Conservation (phyloP, 2,113 vertebrate species). For the Sander lucioperca region DNA sequence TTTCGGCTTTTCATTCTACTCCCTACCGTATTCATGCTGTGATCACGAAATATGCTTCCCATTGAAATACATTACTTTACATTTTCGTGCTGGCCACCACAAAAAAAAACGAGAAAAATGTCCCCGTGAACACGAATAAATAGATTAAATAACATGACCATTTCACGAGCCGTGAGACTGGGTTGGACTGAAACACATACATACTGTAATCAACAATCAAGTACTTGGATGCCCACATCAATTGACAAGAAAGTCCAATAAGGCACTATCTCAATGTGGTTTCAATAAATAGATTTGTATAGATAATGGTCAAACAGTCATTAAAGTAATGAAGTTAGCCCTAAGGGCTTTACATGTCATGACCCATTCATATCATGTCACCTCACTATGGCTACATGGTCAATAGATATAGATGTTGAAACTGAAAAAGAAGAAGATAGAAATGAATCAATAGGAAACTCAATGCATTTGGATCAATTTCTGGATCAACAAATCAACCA, state of each 20-base stretch:
- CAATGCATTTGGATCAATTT: background rate
- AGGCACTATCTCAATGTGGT: background rate
- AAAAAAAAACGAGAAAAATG: too few relatives aligned
- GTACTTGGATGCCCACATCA: background rate
- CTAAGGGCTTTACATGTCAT: background rate
- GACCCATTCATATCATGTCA: background rate
- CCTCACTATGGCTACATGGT: background rate
- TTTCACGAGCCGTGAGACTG: too few relatives aligned
- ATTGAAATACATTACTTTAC: too few relatives aligned
- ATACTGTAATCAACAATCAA: background rate
- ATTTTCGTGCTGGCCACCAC: too few relatives aligned
- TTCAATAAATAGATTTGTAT: background rate
- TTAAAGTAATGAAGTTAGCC: background rate
- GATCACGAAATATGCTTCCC: too few relatives aligned
- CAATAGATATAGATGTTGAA: background rate
- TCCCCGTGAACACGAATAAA: too few relatives aligned
- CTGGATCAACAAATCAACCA: conserved; percentile 14
- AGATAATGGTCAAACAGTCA: background rate
- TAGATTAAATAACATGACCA: too few relatives aligned
- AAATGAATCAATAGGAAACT: background rate
- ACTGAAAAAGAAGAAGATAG: background rate
- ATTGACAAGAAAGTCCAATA: background rate
- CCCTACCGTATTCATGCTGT: too few relatives aligned
- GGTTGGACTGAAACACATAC: background rate
- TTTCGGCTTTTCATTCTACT: too few relatives aligned